Evolutionary conservation across 2,888 invertebrate genomes (phyloP).

Genomic region (Troides helena): DNA sequence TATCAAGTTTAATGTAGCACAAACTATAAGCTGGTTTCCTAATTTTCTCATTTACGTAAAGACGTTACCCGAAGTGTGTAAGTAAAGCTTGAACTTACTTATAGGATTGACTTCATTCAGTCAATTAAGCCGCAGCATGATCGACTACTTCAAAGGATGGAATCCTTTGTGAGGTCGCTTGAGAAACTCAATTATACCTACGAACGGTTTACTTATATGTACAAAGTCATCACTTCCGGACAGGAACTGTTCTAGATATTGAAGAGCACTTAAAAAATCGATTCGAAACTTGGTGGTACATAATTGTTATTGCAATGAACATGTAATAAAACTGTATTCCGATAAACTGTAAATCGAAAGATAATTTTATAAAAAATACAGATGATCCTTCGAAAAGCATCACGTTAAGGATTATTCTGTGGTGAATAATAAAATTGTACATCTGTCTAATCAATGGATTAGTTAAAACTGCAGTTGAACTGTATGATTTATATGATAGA

Average conservation of each 20-base stretch:
- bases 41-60: not conserved
- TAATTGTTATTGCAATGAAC: too few relatives aligned
- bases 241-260: not conserved
- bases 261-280: not conserved
- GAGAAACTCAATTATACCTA: not conserved
- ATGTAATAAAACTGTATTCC: too few relatives aligned
- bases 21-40: not conserved
- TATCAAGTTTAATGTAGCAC: not conserved
- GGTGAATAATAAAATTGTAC: too few relatives aligned
- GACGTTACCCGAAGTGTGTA: not conserved
- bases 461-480: too few relatives aligned
- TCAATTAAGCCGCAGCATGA: not conserved
- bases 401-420: too few relatives aligned
- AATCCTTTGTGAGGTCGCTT: not conserved
- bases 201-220: not conserved
- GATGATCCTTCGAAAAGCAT: too few relatives aligned
- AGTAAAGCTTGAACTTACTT: not conserved
- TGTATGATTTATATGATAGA: too few relatives aligned
- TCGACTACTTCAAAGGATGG: not conserved
- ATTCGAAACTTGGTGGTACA: too few relatives aligned
- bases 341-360: too few relatives aligned
- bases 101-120: conserved; percentile 1
- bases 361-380: too few relatives aligned
- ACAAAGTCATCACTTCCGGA: not conserved
- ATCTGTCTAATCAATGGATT: too few relatives aligned